Conservation (phyloP, 2,797 vertebrate species). For the Pseudotriccus pelzelni region DNA sequence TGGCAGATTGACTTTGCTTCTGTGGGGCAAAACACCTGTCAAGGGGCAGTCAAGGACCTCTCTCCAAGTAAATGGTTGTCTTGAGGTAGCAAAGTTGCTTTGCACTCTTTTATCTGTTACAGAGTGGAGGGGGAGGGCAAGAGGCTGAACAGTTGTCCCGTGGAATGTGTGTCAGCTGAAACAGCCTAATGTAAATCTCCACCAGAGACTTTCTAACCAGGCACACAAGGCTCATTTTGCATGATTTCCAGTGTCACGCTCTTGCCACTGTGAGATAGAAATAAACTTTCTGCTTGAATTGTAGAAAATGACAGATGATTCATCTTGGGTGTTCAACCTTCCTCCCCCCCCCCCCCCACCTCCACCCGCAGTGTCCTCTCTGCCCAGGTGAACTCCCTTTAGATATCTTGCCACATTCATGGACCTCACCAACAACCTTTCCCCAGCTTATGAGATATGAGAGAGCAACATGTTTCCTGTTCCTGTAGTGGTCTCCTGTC, state of each 20-base stretch:
- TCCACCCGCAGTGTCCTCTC: too few relatives aligned
- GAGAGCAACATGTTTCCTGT: fast-evolving
- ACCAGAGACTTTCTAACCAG: neutral
- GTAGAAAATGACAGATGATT: neutral
- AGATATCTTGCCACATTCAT: neutral
- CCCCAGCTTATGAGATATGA: neutral
- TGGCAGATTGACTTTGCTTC: neutral
- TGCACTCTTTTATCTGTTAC: neutral
- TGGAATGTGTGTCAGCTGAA: neutral
- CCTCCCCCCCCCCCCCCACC: too few relatives aligned
- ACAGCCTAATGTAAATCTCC: neutral
- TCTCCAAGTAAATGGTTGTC: neutral
- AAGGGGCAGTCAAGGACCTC: neutral
- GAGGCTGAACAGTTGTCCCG: neutral
- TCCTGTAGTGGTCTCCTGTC: neutral
- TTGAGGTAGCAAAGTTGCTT: neutral
- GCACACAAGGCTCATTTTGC: neutral
- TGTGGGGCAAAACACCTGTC: neutral
- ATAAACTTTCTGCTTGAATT: neutral
- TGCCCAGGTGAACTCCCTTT: neutral
- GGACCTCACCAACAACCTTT: neutral
- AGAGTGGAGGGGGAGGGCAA: fast-evolving
- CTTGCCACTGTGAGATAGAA: neutral
- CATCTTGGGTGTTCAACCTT: neutral
- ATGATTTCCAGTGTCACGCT: neutral